Base-by-base conservation (phyloP, 2,797 vertebrate genomes). In the Botia kubotai region DNA sequence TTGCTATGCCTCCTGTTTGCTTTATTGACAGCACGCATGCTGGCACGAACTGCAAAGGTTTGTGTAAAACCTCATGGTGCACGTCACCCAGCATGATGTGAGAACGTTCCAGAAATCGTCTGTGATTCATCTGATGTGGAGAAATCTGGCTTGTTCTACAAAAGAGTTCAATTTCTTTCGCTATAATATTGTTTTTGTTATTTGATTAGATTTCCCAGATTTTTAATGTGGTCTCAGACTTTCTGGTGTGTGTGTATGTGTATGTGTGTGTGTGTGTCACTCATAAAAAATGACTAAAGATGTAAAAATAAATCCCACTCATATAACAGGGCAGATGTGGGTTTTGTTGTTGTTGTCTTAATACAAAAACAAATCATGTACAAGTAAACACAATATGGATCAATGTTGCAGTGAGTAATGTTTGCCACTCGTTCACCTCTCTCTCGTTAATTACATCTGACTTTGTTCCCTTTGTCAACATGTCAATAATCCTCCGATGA, bases 381-480 rank as follows among this genome's bases (percentile, higher is more conserved):
- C 13, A 76, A 16, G 29, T 68, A 62, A 60, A 43, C 4, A 57
- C 21, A 68, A 55, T 26, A 57, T 8, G 3, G 48, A 76, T 43
- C 74, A 29, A 26, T 76, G 29, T 6, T 10, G 11, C 69, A 46
- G 21, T 69, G 36, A 58, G 36, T 58, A 46, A 69, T 46, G 33
- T 76, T 13, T 36, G 36, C 52, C 17, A 6, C 6, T 69, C 52
- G 57, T 53, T 46, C 36, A 58, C 39, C 63, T 60, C 39, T 19
- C 21, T 58, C 17, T 29, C n/a, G 2, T 77, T 77, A 60, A 69
- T 77, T 77, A 58, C 66, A 69, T 33, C 23, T 69, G 66, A 69
- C 53, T 29, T 11, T 69, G 66, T 60, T 58, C 6, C 53, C 67
- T 53, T 67, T 60, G 66, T 77, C 66, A 69, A 69, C 17, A 48